Percentiles rank a stretch among this genome's conserved stretches.
phyloP scores from a whole-genome alignment of 1,140 invertebrate species.

The Gonatopus flavifemur region DNA sequence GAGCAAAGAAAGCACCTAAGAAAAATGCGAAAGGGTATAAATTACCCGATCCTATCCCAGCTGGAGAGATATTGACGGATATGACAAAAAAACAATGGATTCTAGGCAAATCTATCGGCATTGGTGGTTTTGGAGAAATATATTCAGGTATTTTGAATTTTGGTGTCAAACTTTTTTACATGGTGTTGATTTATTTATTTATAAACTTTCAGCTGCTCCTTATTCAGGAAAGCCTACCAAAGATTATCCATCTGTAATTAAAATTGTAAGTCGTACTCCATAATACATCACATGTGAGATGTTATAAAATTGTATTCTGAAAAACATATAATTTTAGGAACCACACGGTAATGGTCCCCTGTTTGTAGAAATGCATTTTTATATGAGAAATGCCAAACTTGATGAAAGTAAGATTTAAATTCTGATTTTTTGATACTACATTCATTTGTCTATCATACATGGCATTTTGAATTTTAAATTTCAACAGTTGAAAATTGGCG shows the following conservation, averaged over 20 bases:
- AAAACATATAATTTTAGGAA: slow-evolving; percentile 65
- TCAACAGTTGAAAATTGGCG: slow-evolving; percentile 75
- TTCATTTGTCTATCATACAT: slow-evolving; percentile 7
- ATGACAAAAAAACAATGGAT: slow-evolving; percentile 76
- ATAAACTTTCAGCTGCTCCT: slow-evolving; percentile 53
- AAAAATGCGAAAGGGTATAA: slow-evolving; percentile 69
- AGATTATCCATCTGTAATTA: slow-evolving; percentile 72
- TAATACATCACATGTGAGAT: too few species aligned
- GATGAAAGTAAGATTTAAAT: slow-evolving; percentile 69
- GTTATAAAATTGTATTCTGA: slow-evolving; percentile 7
- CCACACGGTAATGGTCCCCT: slow-evolving; percentile 90
- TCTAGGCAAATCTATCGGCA: slow-evolving; percentile 82
- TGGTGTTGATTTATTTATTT: slow-evolving; percentile 9
- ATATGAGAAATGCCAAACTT: slow-evolving; percentile 80
- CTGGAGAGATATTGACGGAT: slow-evolving; percentile 77
- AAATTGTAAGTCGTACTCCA: slow-evolving; percentile 80
- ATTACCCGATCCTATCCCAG: slow-evolving; percentile 73
- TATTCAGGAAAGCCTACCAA: slow-evolving; percentile 55
- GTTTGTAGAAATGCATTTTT: slow-evolving; percentile 95
- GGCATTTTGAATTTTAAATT: neutral
- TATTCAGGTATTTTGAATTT: slow-evolving; percentile 66
- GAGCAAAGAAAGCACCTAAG: slow-evolving; percentile 50
- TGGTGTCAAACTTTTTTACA: too few species aligned
- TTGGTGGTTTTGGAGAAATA: slow-evolving; percentile 93
- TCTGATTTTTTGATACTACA: slow-evolving; percentile 19